Evolutionary conservation across 2,888 invertebrate genomes (phyloP), one percentile per base, ranked within the genome.

Genomic region (Myopa tessellatipennis): DNA sequence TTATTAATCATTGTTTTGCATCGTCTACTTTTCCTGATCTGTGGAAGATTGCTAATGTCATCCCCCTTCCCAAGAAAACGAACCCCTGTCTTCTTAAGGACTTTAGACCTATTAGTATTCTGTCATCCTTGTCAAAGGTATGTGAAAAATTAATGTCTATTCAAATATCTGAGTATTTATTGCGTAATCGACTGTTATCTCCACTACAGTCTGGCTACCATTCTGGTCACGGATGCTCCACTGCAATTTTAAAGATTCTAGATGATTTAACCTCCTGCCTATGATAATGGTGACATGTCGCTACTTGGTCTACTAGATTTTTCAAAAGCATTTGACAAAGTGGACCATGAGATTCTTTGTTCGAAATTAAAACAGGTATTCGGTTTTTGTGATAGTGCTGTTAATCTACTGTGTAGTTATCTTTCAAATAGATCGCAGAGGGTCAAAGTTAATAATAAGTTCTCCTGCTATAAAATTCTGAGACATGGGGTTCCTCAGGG

Each of bases 251-350:
- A 16, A 55, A 55, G 16, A 16, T 55, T 55, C 55, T 55, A 14
- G 55, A 55, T 55, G 55, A 26, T 26, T 26, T 26, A 26, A 26
- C 1, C 1, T n/a, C 26, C 26, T 26, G 26, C 26, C 26, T 26
- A 26, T 55, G 55, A 55, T 55, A 55, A 16, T 55, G 16, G 55
- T 55, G 16, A 3, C 10, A 55, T 55, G 10, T 55, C 55, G 12
- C 16, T 55, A 16, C 55, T 55, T 16, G 1, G 55, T 16, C 55
- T 55, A 1, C 16, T 55, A 16, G 55, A 55, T 55, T 55, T 55
- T 55, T 26, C 55, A 55, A 55, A 55, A 55, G 55, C 55, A 55
- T 55, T 55, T 55, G 55, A 55, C 55, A 55, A 16, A 55, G 55
- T 55, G 16, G 16, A 55, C 55, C 26, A 26, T 26, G 26, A 26